These are phyloP conservation scores for Gorsachius goisagi DNA, from an alignment of 2,113 vertebrate genomes.

Conservation along the genomic window DNA sequence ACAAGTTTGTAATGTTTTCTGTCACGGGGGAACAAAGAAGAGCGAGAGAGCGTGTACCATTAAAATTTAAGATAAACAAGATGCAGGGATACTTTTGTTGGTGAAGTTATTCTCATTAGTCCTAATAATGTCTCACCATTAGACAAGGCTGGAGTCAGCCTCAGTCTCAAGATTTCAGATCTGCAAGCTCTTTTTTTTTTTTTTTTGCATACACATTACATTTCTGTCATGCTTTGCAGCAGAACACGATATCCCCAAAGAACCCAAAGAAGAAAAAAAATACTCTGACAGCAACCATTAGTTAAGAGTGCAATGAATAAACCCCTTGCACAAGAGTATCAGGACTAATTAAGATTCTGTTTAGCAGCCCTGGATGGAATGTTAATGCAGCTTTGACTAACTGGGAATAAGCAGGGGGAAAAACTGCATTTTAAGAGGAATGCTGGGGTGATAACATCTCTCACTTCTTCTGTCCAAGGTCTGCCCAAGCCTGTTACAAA, in stretches of 20 bases:
- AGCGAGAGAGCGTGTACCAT: not conserved
- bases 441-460: conserved; percentile 81
- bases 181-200: not conserved
- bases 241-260: conserved; percentile 74
- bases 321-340: conserved; percentile 78
- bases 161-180: conserved; percentile 57
- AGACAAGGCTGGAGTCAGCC: conserved; percentile 71
- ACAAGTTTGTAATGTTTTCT: not conserved
- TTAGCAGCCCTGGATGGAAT: conserved; percentile 80
- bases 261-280: conserved; percentile 67
- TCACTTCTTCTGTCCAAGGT: conserved; percentile 77
- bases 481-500: conserved; percentile 79
- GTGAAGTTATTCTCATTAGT: conserved; percentile 55
- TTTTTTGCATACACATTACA: conserved; percentile 58
- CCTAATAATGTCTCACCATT: conserved; percentile 69
- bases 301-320: conserved; percentile 74
- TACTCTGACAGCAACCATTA: conserved; percentile 75
- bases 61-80: conserved; percentile 35
- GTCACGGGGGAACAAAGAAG: not conserved
- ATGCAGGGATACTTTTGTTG: not conserved
- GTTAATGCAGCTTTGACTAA: conserved; percentile 80
- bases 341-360: conserved; percentile 85
- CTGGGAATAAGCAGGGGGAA: conserved; percentile 63
- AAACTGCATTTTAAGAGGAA: conserved; percentile 78
- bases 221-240: conserved; percentile 74